Percentiles rank a stretch among this genome's conserved stretches.
These are phyloP conservation scores for Microtus oregoni DNA, from an alignment of 2,113 vertebrate genomes.

Conservation along the genomic window DNA sequence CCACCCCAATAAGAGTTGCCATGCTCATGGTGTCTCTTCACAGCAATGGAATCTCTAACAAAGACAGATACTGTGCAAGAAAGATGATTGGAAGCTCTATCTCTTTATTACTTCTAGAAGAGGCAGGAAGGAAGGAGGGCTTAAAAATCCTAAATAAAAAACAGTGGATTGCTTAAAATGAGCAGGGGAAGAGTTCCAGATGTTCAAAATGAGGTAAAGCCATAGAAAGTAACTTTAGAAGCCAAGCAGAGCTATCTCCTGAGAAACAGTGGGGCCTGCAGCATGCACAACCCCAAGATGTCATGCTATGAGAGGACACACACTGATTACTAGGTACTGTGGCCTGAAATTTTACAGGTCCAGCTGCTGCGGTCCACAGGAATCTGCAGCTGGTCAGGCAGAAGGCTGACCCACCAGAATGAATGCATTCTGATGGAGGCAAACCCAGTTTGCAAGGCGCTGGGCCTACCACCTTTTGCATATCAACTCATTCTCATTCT, in stretches of 20 bases:
- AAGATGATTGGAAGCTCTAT: background rate
- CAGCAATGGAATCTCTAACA: background rate
- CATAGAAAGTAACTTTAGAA: background rate
- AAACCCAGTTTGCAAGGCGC: too few species aligned
- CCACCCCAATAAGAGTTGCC: background rate
- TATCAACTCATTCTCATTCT: too few species aligned
- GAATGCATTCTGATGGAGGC: too few species aligned
- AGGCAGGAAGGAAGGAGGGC: background rate
- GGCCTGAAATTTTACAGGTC: too few species aligned
- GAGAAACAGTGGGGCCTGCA: background rate
- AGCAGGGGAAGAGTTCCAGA: background rate
- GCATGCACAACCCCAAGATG: background rate
- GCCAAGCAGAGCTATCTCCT: background rate
- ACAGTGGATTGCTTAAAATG: background rate
- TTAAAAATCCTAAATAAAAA: constrained; percentile 27
- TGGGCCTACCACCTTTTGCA: too few species aligned
- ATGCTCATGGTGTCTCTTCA: background rate
- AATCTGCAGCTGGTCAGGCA: too few species aligned
- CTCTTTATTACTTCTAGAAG: background rate
- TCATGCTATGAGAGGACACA: background rate
- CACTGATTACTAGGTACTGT: fast-evolving
- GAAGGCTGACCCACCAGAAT: too few species aligned
- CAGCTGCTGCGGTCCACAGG: too few species aligned
- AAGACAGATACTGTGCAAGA: background rate
- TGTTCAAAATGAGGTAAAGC: background rate